These are phyloP conservation scores for Rhinichthys osculus DNA, from an alignment of 2,797 vertebrate genomes.

Conservation along the genomic window DNA sequence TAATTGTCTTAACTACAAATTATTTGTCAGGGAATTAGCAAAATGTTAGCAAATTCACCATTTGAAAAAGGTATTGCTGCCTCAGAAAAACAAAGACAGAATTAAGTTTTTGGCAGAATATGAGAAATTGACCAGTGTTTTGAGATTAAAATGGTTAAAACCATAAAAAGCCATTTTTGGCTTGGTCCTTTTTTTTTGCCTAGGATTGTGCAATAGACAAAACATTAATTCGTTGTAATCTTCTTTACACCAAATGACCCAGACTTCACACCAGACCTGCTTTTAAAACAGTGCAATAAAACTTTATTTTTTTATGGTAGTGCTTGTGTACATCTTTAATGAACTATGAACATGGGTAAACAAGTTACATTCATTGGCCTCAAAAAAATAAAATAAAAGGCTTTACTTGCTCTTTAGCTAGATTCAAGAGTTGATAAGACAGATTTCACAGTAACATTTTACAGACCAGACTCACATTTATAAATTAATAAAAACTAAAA, in stretches of 20 bases:
- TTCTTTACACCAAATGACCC: background rate
- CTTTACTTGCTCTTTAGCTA: constrained; percentile 47
- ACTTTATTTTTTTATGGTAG: constrained; percentile 89
- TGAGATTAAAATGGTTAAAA: background rate
- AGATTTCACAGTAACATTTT: constrained; percentile 66
- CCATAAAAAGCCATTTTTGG: background rate
- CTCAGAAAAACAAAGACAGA: too few species aligned
- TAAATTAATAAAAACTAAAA: constrained; percentile 44
- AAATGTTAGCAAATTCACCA: background rate
- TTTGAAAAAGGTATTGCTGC: background rate
- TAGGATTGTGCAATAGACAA: background rate
- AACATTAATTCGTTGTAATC: background rate
- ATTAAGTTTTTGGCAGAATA: background rate
- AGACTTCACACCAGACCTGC: background rate
- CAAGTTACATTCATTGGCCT: constrained; percentile 80
- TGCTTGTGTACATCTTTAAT: constrained; percentile 87
- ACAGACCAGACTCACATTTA: constrained; percentile 22
- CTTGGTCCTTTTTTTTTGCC: too few species aligned
- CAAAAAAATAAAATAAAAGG: constrained; percentile 60
- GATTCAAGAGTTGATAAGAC: constrained; percentile 56
- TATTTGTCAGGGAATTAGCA: background rate
- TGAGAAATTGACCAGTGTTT: background rate
- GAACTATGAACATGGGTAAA: constrained; percentile 72
- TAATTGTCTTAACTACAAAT: background rate
- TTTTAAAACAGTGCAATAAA: constrained; percentile 81